Percentiles rank a stretch among this genome's conserved stretches.
Evolutionary conservation across 2,888 invertebrate genomes (phyloP).

Genomic region (Hypselothyrea guttata): DNA sequence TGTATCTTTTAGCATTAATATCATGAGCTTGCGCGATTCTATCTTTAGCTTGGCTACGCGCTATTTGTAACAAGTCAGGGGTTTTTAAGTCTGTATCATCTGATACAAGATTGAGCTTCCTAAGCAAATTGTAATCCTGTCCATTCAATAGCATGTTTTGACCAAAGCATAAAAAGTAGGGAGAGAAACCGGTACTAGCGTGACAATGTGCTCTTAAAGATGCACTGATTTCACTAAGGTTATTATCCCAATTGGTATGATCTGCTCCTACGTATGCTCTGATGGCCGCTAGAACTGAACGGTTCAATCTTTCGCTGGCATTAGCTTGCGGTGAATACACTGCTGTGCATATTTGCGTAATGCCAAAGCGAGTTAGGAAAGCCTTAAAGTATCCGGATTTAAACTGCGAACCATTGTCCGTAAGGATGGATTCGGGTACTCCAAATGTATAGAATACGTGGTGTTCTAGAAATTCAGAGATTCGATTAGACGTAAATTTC

Average conservation of each 20-base stretch:
- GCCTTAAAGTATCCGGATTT: neutral
- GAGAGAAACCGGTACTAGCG: constrained; percentile 18
- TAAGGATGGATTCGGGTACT: neutral
- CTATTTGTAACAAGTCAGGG: constrained; percentile 1
- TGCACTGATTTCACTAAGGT: constrained; percentile 21
- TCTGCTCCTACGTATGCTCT: constrained; percentile 20
- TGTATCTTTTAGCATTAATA: constrained; percentile 3
- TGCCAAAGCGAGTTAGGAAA: neutral
- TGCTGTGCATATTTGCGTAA: constrained; percentile 9
- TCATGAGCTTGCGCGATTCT: neutral
- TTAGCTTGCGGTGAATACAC: constrained; percentile 32
- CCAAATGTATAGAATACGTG: constrained; percentile 2
- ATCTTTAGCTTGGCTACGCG: neutral
- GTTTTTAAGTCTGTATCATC: constrained; percentile 1
- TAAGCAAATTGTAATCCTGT: constrained; percentile 16
- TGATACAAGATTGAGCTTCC: constrained; percentile 2
- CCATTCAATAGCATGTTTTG: constrained; percentile 32
- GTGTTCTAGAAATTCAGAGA: neutral
- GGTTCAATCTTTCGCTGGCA: constrained; percentile 29
- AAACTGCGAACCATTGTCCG: constrained; percentile 6
- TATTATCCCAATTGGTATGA: constrained; percentile 29
- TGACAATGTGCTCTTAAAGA: constrained; percentile 14
- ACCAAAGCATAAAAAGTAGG: constrained; percentile 31
- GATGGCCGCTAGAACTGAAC: constrained; percentile 6
- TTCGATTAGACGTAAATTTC: neutral